phyloP scores from a whole-genome alignment of 2,888 invertebrate genomes.

The Sminthurides aquaticus region DNA sequence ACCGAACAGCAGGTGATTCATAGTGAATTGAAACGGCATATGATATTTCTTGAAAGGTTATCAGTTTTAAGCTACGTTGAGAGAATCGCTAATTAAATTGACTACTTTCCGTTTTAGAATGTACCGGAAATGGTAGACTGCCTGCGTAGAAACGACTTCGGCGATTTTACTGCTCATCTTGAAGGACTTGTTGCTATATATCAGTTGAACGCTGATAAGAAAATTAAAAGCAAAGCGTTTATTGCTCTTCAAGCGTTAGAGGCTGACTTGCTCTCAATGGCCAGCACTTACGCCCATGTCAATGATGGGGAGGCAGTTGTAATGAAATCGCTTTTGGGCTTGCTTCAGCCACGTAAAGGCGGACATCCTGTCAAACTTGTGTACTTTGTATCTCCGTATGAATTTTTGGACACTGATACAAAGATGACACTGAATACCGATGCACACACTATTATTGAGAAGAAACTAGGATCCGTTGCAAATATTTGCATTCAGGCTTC shows the following conservation, averaged over 20 bases:
- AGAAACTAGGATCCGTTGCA: constrained; percentile 73
- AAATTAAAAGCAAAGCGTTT: constrained; percentile 87
- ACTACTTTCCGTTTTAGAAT: constrained; percentile 66
- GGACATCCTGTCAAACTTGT: constrained; percentile 90
- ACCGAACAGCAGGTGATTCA: constrained; percentile 50
- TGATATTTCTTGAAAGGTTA: background rate
- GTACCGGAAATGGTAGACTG: constrained; percentile 81
- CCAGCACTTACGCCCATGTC: constrained; percentile 35
- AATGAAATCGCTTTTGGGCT: constrained; percentile 75
- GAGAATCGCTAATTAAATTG: background rate
- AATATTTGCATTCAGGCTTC: constrained; percentile 85
- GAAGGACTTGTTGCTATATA: constrained; percentile 85
- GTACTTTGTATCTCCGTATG: constrained; percentile 89
- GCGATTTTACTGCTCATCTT: constrained; percentile 85
- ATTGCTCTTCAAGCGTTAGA: constrained; percentile 86
- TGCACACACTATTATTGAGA: constrained; percentile 56
- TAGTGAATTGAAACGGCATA: background rate
- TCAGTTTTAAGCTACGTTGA: background rate
- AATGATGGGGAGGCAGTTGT: constrained; percentile 36
- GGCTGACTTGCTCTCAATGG: constrained; percentile 62
- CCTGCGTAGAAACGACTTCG: constrained; percentile 75
- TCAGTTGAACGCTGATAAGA: constrained; percentile 88
- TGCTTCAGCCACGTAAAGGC: constrained; percentile 71
- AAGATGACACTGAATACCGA: constrained; percentile 65
- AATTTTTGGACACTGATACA: constrained; percentile 69